Evolutionary conservation across 2,113 vertebrate genomes (phyloP).

Genomic region (Casuarius casuarius): DNA sequence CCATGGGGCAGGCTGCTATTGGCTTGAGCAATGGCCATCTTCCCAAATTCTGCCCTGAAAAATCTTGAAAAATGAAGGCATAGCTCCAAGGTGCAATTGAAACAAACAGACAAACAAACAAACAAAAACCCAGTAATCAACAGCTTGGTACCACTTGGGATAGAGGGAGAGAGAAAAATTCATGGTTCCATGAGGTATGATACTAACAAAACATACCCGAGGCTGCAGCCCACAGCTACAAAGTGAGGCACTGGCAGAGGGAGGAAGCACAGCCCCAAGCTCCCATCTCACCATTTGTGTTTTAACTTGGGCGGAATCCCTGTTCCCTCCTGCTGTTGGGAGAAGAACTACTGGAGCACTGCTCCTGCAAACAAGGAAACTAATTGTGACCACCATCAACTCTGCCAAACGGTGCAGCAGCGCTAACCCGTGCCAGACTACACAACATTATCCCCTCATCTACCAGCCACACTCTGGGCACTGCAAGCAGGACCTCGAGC

Average conservation of each 20-base stretch:
- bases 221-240: background rate
- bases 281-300: background rate
- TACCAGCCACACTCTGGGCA: background rate
- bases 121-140: background rate
- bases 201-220: rapidly evolving
- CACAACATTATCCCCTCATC: rapidly evolving
- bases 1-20: rapidly evolving
- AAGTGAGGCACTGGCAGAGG: background rate
- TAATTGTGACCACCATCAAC: background rate
- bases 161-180: background rate
- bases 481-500: rapidly evolving
- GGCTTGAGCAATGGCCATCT: background rate
- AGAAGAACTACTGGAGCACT: background rate
- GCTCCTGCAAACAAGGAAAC: background rate
- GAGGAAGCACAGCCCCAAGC: background rate
- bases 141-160: background rate
- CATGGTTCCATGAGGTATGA: background rate
- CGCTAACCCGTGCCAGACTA: background rate
- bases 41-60: background rate
- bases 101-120: background rate
- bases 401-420: background rate
- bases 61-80: background rate
- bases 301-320: background rate
- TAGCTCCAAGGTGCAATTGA: constrained; percentile 10
- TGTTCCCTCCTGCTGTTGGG: background rate